Evolutionary conservation across 2,888 invertebrate species (phyloP), one percentile per base, ranked within the genome.

Genomic region (Tiliacea citrago): DNA sequence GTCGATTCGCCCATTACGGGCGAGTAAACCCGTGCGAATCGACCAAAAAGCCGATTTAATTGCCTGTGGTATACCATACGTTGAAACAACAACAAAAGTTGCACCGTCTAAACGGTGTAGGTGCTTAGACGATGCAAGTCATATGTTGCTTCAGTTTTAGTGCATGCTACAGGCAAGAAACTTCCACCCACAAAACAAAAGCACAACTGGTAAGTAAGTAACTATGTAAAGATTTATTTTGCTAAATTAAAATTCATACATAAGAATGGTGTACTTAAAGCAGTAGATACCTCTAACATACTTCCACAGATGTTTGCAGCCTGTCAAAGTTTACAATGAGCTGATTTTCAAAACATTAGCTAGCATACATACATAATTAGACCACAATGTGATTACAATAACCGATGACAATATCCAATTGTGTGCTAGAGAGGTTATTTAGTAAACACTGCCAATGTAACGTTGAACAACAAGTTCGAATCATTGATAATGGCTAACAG

Each of bases 351-450:
- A 74, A 74, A 74, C 71, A 66, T 65, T 49, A 18, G 12, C n/a
- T 49, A 18, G 12, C n/a, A 10, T 61, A 42, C n/a, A 10, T 61
- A 42, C 49, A 42, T 55, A 49, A 57, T 47, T 57, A 53, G 45
- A 66, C 10, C 35, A 68, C 63, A 68, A 35, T 49, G 24, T 57
- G 16, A 66, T 74, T 55, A 74, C 71, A 84, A 70, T 57, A 53
- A 65, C 63, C n/a, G n/a, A 62, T 66, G 74, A 75, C 68, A 80
- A 80, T 71, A 68, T 24, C 12, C 68, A 42, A 80, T 80, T 73
- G 55, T 76, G 18, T 53, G 60, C 63, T 69, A 68, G 35, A 16
- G 13, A 42, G 66, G 42, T 71, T 82, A 58, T 84, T 71, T 68
- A 68, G 42, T 68, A 68, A 74, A 82, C 45, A 83, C 47, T 51